Evolutionary conservation across 2,113 vertebrate genomes (phyloP).

Genomic region (Toxotes jaculatrix): DNA sequence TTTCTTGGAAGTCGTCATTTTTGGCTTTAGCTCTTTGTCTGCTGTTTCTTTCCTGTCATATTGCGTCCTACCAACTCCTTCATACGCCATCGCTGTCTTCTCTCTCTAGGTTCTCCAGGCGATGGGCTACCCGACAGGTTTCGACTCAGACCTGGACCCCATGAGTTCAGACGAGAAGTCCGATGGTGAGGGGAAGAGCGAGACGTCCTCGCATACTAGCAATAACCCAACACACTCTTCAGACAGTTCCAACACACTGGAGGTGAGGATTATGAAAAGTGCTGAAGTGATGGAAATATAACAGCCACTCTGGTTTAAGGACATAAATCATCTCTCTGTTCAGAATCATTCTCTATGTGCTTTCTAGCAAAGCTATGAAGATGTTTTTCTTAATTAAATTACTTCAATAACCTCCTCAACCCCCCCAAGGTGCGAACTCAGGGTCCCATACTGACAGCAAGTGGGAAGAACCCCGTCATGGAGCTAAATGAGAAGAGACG

Average conservation of each 20-base stretch:
- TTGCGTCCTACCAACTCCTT: too few species aligned
- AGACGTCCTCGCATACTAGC: conserved; percentile 94
- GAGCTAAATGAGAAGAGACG: conserved; percentile 98
- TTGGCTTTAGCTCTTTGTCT: background rate
- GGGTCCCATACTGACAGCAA: conserved; percentile 98
- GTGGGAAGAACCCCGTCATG: conserved; percentile 99
- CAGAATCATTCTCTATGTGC: background rate
- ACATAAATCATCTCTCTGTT: background rate
- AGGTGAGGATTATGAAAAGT: conserved; percentile 81
- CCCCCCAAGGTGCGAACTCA: conserved; percentile 94
- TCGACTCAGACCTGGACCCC: conserved; percentile 96
- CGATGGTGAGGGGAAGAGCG: conserved; percentile 96
- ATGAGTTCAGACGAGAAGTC: conserved; percentile 98
- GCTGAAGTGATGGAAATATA: background rate
- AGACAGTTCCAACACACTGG: conserved; percentile 96
- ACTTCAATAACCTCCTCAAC: background rate
- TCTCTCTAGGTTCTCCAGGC: conserved; percentile 93
- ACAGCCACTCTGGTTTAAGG: background rate
- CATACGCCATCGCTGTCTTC: background rate
- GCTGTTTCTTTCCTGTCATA: background rate
- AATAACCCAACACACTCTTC: conserved; percentile 95
- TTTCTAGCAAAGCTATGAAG: conserved; percentile 6
- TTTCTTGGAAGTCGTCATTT: background rate
- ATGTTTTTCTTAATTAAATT: background rate
- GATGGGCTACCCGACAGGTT: conserved; percentile 98